Evolutionary conservation across 2,113 vertebrate genomes (phyloP).

Genomic region (Myrmophylax atrothorax): DNA sequence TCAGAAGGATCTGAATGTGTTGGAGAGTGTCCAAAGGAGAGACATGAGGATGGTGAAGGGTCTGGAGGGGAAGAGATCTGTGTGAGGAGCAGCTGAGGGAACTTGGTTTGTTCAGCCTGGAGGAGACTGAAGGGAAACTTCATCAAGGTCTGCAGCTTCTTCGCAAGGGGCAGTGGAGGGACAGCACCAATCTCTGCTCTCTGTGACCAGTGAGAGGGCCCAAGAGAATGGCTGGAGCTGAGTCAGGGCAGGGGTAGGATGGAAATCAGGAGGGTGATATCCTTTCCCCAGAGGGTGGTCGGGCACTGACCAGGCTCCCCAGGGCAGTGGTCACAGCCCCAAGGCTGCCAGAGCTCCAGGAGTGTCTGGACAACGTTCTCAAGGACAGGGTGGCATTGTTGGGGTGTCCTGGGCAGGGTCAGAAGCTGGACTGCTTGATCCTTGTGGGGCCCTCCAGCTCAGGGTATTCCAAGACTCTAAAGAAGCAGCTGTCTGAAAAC

Average conservation of each 20-base stretch:
- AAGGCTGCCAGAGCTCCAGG: background rate
- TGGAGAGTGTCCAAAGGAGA: background rate
- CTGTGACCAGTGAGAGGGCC: background rate
- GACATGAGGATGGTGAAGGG: background rate
- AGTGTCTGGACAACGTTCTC: accelerated
- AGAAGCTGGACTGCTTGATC: accelerated
- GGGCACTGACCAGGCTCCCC: background rate
- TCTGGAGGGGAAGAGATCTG: background rate
- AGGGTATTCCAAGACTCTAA: background rate
- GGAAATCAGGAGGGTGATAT: too few species aligned
- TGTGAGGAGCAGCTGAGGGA: background rate
- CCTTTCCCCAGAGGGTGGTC: background rate
- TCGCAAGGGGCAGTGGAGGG: background rate
- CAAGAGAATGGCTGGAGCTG: background rate
- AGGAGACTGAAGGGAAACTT: background rate
- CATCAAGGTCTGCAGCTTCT: background rate
- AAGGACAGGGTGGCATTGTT: background rate
- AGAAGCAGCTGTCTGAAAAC: background rate
- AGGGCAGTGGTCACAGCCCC: background rate
- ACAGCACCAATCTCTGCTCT: background rate
- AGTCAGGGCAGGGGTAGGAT: accelerated
- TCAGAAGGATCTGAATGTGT: background rate
- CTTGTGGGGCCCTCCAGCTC: background rate
- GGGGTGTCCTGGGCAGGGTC: background rate
- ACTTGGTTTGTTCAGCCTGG: background rate